A percentile compares a stretch with the other conserved stretches of the same genome.
Evolutionary conservation across 1,140 invertebrate genomes (phyloP).

Genomic region (Wiebesia pumilae): DNA sequence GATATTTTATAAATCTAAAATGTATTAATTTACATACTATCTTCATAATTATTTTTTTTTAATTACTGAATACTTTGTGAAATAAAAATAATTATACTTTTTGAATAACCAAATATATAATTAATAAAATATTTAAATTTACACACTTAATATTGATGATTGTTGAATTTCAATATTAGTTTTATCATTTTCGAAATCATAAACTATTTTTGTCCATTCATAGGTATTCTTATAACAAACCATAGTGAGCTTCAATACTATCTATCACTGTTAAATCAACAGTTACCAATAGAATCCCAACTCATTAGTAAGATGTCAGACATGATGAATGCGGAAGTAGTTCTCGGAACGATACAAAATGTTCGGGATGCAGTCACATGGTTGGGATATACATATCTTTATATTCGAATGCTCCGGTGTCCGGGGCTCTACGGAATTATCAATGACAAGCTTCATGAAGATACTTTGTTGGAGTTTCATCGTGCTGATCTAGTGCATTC

Average conservation of each 20-base stretch:
- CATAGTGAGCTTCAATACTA: conserved; percentile 99
- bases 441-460: conserved; percentile 86
- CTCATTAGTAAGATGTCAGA: conserved; percentile 91
- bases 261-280: conserved; percentile 97
- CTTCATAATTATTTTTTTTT: background rate
- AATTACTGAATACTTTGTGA: background rate
- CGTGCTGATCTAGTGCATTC: conserved; percentile 98
- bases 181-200: too few relatives aligned
- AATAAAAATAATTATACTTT: background rate
- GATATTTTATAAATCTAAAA: too few relatives aligned
- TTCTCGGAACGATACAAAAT: conserved; percentile 96
- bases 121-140: too few relatives aligned
- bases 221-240: conserved; percentile 97
- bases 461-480: conserved; percentile 90
- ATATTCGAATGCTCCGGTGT: conserved; percentile 91
- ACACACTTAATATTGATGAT: too few relatives aligned
- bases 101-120: background rate
- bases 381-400: conserved; percentile 98
- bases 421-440: conserved; percentile 93
- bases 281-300: conserved; percentile 92
- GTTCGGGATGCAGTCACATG: conserved; percentile 96
- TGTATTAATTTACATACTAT: background rate
- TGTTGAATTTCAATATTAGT: too few relatives aligned
- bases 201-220: background rate
- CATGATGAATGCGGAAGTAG: conserved; percentile 98